A percentile compares a stretch with the other conserved stretches of the same genome.
These are phyloP conservation scores for Podabrus alpinus DNA, from an alignment of 2,888 invertebrate genomes.

Conservation along the genomic window DNA sequence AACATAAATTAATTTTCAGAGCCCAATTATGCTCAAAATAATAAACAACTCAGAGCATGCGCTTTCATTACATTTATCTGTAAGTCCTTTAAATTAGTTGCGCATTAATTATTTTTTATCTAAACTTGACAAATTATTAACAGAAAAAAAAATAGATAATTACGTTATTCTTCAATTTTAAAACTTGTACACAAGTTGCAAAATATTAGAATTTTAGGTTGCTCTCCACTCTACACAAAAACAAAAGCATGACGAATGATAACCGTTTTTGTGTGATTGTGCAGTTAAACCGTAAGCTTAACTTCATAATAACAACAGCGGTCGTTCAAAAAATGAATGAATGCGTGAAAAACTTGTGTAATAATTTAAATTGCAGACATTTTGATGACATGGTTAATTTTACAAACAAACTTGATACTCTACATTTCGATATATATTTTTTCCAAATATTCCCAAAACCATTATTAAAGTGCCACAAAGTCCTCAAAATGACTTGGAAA, in stretches of 20 bases:
- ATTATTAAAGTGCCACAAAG: neutral
- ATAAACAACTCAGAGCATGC: slow-evolving; percentile 18
- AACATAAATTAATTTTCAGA: slow-evolving; percentile 48
- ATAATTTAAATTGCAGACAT: neutral
- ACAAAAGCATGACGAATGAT: neutral
- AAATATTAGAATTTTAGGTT: neutral
- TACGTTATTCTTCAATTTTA: neutral
- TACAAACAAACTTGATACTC: neutral
- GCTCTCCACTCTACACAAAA: neutral
- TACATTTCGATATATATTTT: neutral
- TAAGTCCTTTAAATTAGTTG: neutral
- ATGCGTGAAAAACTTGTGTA: neutral
- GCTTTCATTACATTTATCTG: neutral
- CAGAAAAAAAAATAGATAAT: neutral
- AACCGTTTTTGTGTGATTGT: neutral
- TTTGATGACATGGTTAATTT: neutral
- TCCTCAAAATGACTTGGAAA: neutral
- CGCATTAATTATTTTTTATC: neutral
- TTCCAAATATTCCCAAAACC: neutral
- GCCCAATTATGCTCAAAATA: slow-evolving; percentile 17
- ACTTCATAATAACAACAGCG: neutral
- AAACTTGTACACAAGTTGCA: neutral
- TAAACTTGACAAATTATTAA: neutral
- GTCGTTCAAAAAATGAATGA: neutral
- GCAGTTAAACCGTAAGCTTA: neutral